Base-by-base conservation (phyloP, 2,113 vertebrate genomes). In the Dasyprocta punctata region DNA sequence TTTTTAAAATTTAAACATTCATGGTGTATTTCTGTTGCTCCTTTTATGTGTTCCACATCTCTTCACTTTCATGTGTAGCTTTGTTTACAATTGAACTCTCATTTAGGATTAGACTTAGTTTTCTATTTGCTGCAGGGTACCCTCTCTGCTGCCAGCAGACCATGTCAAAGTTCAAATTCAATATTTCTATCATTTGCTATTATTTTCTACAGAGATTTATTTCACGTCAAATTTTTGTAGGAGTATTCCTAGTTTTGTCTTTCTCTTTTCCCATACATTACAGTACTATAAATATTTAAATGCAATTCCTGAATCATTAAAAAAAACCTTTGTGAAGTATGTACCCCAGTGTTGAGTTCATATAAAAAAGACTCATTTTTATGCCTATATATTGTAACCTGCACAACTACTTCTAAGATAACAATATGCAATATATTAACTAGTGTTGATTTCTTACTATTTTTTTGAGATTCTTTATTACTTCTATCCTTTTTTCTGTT, bases 161-260 rank as follows among this genome's bases (percentile, higher is more conserved):
- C 2, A 81, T 83, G 4, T 30, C n/a, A 36, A 47, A 63, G 19
- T 75, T 92, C 38, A 92, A 56, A 81, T 94, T 77, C 0, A 22
- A 8, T 71, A 44, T 47, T 8, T 47, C 30, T 63, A 20, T 75
- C 2, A 44, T 41, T 87, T 85, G 14, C 26, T 77, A 14, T 19
- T 95, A 81, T 75, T 85, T 89, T 87, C 20, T 78, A 56, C 8
- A 24, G 54, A 89, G 30, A 86, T 77, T 86, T 92, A 61, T 90
- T 78, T 92, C 58, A 90, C 65, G 41, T 85, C 71, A 2, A 73
- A 67, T 67, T 69, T 81, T 33, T 78, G 5, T 87, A 84, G 24
- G 11, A 38, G 0, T 82, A 67, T 67, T 96, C 24, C 17, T 60
- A 24, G 22, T 81, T 87, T 88, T 82, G 36, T 30, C 12, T 81